Evolutionary conservation across 1,140 invertebrate genomes (phyloP).

Genomic region (Camponotus pennsylvanicus): DNA sequence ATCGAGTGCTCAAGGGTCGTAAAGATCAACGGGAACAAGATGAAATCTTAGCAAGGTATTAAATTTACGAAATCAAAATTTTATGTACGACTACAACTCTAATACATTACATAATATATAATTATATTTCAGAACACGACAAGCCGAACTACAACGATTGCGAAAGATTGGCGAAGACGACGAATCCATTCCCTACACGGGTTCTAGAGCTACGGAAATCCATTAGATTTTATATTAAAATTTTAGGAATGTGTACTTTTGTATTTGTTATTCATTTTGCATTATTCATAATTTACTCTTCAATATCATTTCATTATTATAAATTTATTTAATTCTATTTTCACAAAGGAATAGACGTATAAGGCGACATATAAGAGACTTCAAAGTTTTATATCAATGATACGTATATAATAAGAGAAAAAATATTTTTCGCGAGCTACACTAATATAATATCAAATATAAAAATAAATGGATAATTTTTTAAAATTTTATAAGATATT

Average conservation of each 20-base stretch:
- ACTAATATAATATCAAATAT: neutral
- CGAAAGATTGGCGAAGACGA: constrained; percentile 78
- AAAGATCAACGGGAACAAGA: constrained; percentile 87
- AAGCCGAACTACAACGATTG: constrained; percentile 80
- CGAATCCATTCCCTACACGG: constrained; percentile 64
- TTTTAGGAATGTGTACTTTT: constrained; percentile 37
- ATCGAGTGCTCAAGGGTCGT: constrained; percentile 88
- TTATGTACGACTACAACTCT: neutral
- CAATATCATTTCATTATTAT: neutral
- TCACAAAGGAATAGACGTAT: neutral
- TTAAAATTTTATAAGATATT: neutral
- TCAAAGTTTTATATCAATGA: neutral
- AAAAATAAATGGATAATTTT: neutral
- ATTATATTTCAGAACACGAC: constrained; percentile 74
- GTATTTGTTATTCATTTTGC: constrained; percentile 25
- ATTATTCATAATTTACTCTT: neutral
- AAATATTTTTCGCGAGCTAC: neutral
- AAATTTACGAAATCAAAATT: constrained; percentile 14
- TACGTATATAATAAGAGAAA: neutral
- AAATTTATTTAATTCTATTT: constrained; percentile 34
- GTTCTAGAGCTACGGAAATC: constrained; percentile 77
- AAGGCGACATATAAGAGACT: neutral
- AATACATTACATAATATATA: neutral
- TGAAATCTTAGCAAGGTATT: constrained; percentile 76
- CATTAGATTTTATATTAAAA: constrained; percentile 70